These are phyloP conservation scores for Heterodera filipjevi DNA, from an alignment of 2,888 invertebrate genomes.

Conservation along the genomic window DNA sequence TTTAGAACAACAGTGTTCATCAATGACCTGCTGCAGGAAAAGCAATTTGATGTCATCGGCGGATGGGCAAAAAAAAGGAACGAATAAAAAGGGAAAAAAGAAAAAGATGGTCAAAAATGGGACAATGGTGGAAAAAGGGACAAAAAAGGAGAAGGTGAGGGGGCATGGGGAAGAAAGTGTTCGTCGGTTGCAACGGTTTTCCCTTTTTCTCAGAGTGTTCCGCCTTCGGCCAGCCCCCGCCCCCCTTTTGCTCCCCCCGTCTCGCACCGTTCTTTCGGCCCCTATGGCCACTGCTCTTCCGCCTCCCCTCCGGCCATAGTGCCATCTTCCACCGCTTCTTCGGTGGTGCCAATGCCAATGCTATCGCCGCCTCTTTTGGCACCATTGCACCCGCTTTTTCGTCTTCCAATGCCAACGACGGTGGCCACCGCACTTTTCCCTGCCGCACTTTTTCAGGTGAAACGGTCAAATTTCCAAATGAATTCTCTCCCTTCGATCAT, in stretches of 20 bases:
- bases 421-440: slow-evolving; percentile 19
- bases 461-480: not conserved
- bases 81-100: slow-evolving; percentile 12
- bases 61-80: not conserved
- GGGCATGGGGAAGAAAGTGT: not conserved
- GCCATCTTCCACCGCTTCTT: not conserved
- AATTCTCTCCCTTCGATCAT: not conserved
- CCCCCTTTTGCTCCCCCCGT: not conserved
- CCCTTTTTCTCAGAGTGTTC: too few species aligned
- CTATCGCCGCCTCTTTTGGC: not conserved
- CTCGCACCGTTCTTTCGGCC: not conserved
- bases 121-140: slow-evolving; percentile 1
- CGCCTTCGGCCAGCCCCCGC: not conserved
- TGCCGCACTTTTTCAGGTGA: not conserved
- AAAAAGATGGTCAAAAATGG: slow-evolving; percentile 10
- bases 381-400: not conserved
- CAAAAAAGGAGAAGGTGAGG: not conserved
- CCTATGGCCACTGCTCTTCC: not conserved
- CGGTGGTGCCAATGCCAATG: not conserved
- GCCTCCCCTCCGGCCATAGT: not conserved
- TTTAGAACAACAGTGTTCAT: not conserved
- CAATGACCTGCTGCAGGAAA: not conserved
- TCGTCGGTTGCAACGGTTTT: too few species aligned
- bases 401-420: slow-evolving; percentile 19
- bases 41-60: not conserved